Conservation (phyloP, 30 jellyfish, hydroid and myxozoan species). For the Nemopilema nomurai region DNA sequence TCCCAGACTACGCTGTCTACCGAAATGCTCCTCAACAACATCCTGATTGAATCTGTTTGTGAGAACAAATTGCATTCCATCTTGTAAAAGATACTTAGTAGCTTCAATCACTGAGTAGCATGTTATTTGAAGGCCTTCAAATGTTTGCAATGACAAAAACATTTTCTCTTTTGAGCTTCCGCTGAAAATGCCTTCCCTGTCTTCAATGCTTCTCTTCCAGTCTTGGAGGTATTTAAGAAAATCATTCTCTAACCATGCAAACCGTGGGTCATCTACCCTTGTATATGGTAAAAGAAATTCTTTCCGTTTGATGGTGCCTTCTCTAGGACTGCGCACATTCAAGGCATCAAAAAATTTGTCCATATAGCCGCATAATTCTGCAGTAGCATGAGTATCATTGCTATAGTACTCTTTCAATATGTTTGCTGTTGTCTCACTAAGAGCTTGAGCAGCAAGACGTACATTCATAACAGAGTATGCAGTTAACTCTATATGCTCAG, state of each 20-base stretch:
- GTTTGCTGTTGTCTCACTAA: conserved; percentile 51
- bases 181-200: conserved; percentile 17
- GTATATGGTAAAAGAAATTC: conserved; percentile 24
- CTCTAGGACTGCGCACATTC: conserved; percentile 56
- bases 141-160: conserved; percentile 39
- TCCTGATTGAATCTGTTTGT: conserved; percentile 51
- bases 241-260: conserved; percentile 31
- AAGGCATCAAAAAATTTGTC: conserved; percentile 55
- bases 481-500: conserved; percentile 35
- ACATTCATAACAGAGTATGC: conserved; percentile 42
- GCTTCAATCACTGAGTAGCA: conserved; percentile 32
- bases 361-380: conserved; percentile 22
- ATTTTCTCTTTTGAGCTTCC: conserved; percentile 10
- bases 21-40: conserved; percentile 53
- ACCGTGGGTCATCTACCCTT: conserved; percentile 38
- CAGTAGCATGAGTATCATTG: conserved; percentile 5
- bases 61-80: conserved; percentile 36
- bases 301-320: conserved; percentile 8
- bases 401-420: conserved; percentile 26
- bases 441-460: conserved; percentile 43
- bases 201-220: conserved; percentile 46
- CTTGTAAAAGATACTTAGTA: conserved; percentile 7
- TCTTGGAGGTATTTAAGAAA: conserved; percentile 41
- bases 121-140: conserved; percentile 39
- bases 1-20: conserved; percentile 41